Evolutionary conservation across 2,888 invertebrate genomes (phyloP).

Genomic region (Antheraea assamensis): DNA sequence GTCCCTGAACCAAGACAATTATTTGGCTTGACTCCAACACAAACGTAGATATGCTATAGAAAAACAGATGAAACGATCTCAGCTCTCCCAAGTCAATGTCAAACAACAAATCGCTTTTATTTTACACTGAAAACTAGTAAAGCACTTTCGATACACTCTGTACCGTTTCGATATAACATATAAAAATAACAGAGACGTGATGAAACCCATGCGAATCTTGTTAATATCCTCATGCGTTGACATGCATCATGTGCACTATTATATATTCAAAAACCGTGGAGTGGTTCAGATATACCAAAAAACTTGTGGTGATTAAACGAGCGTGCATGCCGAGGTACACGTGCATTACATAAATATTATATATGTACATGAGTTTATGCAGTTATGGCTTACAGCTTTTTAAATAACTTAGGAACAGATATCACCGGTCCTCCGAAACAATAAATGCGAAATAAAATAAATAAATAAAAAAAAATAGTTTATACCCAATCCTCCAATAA

Average conservation of each 20-base stretch:
- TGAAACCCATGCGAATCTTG: constrained; percentile 2
- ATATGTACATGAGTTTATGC: constrained; percentile 37
- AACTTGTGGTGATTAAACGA: constrained; percentile 34
- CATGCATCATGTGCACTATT: constrained; percentile 35
- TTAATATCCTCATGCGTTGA: neutral
- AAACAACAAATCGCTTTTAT: constrained; percentile 24
- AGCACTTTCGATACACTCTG: neutral
- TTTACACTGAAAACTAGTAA: constrained; percentile 9
- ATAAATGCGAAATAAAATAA: constrained; percentile 45
- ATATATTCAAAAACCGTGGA: constrained; percentile 15
- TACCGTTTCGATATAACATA: neutral
- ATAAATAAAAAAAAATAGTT: constrained; percentile 26
- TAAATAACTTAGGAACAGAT: constrained; percentile 53
- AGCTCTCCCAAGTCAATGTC: constrained; percentile 42
- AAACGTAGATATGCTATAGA: constrained; percentile 29
- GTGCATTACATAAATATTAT: constrained; percentile 55
- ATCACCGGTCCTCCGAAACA: constrained; percentile 32
- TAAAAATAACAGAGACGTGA: neutral
- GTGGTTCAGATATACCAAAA: constrained; percentile 7
- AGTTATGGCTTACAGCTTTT: constrained; percentile 61
- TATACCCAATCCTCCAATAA: constrained; percentile 15
- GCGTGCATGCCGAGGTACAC: constrained; percentile 55
- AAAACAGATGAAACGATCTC: constrained; percentile 36
- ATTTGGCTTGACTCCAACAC: constrained; percentile 55
- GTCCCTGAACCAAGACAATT: constrained; percentile 44